Conservation (phyloP, 2,113 vertebrate species). For the Austrofundulus limnaeus region DNA sequence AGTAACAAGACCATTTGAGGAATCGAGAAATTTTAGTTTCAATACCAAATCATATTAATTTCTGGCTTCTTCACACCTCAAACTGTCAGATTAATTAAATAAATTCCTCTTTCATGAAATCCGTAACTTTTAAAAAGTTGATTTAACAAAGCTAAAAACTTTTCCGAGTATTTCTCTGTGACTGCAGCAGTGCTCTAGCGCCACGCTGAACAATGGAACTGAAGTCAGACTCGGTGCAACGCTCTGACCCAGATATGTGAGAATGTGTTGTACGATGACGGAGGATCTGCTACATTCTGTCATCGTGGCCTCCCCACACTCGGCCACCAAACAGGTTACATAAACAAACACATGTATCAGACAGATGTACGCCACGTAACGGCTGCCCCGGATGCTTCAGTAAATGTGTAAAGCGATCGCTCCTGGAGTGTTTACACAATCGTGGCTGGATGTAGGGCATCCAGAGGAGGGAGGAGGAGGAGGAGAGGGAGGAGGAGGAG, state of each 20-base stretch:
- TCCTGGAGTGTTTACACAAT: constrained; percentile 48
- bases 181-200: not conserved
- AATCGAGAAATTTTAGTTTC: too few relatives aligned
- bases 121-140: too few relatives aligned
- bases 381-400: not conserved
- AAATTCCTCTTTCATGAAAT: too few relatives aligned
- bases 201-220: not conserved
- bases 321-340: constrained; percentile 43
- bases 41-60: too few relatives aligned
- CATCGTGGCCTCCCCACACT: constrained; percentile 11
- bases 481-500: not conserved
- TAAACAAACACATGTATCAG: constrained; percentile 63
- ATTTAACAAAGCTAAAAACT: too few relatives aligned
- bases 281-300: constrained; percentile 49
- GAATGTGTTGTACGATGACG: constrained; percentile 7
- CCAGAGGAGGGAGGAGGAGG: constrained; percentile 1
- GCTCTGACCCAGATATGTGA: constrained; percentile 53
- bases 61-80: too few relatives aligned
- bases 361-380: constrained; percentile 51
- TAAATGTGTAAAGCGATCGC: constrained; percentile 41
- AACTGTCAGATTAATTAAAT: too few relatives aligned
- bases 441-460: constrained; percentile 51
- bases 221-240: constrained; percentile 11
- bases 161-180: not conserved
- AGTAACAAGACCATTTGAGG: too few relatives aligned